Percentiles rank a stretch among this genome's conserved stretches.
These are phyloP conservation scores for Idaea dimidiata DNA, from an alignment of 2,888 invertebrate genomes.

Conservation along the genomic window DNA sequence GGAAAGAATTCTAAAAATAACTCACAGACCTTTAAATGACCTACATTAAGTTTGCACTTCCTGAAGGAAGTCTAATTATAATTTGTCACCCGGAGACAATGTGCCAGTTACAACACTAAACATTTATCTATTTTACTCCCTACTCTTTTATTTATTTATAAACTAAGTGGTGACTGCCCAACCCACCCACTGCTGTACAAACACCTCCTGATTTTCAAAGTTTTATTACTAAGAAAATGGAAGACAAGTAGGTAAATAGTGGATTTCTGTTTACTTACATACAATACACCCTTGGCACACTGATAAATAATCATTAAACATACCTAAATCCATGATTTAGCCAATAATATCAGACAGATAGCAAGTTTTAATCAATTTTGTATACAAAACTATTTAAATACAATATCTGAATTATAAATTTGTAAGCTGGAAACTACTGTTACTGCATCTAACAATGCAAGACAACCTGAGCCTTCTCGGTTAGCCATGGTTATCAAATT, in stretches of 20 bases:
- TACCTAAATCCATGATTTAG: neutral
- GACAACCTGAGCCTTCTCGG: too few relatives aligned
- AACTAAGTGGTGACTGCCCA: too few relatives aligned
- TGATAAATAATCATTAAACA: neutral
- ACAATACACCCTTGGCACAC: neutral
- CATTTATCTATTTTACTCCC: neutral
- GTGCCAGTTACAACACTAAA: conserved; percentile 39
- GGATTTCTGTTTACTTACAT: too few relatives aligned
- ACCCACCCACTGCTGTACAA: too few relatives aligned
- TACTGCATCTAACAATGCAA: neutral
- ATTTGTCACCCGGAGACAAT: conserved; percentile 56
- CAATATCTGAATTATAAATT: too few relatives aligned
- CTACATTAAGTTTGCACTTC: conserved; percentile 62
- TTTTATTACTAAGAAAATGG: too few relatives aligned
- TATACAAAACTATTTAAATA: neutral
- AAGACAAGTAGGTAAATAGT: too few relatives aligned
- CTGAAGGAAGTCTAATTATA: conserved; percentile 65
- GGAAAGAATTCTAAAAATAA: conserved; percentile 45
- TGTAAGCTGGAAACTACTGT: neutral
- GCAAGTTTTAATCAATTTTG: neutral
- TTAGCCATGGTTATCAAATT: too few relatives aligned
- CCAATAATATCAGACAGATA: neutral
- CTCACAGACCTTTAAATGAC: conserved; percentile 61
- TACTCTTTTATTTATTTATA: neutral
- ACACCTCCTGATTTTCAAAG: too few relatives aligned